Percentiles rank a stretch among this genome's conserved stretches.
phyloP scores from a whole-genome alignment of 2,888 invertebrate genomes.

The Parascotia fuliginaria region DNA sequence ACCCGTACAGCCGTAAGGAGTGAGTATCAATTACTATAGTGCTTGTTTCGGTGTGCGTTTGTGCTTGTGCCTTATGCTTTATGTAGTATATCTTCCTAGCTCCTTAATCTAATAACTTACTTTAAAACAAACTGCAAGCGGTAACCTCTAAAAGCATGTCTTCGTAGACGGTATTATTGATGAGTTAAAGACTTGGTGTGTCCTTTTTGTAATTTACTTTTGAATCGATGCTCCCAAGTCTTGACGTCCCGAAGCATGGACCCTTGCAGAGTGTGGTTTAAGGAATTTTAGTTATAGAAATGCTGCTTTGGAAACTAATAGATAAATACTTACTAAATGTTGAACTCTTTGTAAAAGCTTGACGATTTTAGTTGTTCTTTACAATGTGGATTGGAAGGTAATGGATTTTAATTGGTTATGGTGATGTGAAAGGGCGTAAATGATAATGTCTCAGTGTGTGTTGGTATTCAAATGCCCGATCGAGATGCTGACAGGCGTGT shows the following conservation, averaged over 20 bases:
- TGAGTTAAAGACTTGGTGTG: constrained; percentile 68
- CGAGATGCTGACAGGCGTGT: constrained; percentile 82
- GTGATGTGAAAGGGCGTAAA: constrained; percentile 82
- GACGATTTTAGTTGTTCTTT: constrained; percentile 81
- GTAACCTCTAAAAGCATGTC: constrained; percentile 68
- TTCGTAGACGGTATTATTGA: constrained; percentile 57
- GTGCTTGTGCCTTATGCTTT: constrained; percentile 84
- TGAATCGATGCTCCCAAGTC: constrained; percentile 62
- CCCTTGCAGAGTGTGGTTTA: constrained; percentile 82
- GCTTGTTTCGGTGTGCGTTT: constrained; percentile 83
- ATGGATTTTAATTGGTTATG: constrained; percentile 83
- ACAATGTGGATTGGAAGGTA: constrained; percentile 85
- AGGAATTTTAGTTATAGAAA: constrained; percentile 67
- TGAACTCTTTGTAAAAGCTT: constrained; percentile 82
- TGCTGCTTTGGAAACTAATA: constrained; percentile 77
- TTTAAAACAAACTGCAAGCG: constrained; percentile 80
- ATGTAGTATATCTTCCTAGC: constrained; percentile 79
- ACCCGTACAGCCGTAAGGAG: constrained; percentile 88
- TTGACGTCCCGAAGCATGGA: constrained; percentile 69
- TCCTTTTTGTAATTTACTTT: constrained; percentile 51
- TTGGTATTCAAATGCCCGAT: constrained; percentile 91
- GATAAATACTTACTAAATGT: constrained; percentile 78
- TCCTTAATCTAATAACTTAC: constrained; percentile 61
- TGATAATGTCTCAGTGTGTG: constrained; percentile 85
- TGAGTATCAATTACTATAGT: constrained; percentile 89